Conservation (phyloP, 2,888 invertebrate genomes). For the Lydus trimaculatus region DNA sequence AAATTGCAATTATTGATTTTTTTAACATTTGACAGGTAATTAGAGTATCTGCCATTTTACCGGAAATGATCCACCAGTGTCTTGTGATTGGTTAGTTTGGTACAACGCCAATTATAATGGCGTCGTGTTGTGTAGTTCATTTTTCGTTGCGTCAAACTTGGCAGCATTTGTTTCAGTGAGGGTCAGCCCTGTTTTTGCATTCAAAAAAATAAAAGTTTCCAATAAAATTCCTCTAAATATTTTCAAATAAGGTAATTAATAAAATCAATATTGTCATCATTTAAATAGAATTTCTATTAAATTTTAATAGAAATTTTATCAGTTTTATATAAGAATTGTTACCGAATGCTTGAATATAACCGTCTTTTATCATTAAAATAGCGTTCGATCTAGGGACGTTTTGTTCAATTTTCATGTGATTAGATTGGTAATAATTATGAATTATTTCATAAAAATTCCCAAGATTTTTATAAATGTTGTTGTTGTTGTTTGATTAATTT, state of each 20-base stretch:
- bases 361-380: slow-evolving; percentile 26
- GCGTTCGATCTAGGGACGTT: slow-evolving; percentile 49
- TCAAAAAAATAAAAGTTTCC: slow-evolving; percentile 58
- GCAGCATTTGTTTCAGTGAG: slow-evolving; percentile 59
- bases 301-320: background rate
- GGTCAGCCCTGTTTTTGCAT: slow-evolving; percentile 60
- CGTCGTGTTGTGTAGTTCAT: slow-evolving; percentile 30
- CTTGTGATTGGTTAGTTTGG: slow-evolving; percentile 16
- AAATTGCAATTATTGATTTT: background rate
- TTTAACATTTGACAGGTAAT: background rate
- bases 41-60: slow-evolving; percentile 13
- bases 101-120: slow-evolving; percentile 12
- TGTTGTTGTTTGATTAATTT: slow-evolving; percentile 4
- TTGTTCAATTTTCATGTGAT: slow-evolving; percentile 34
- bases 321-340: slow-evolving; percentile 16
- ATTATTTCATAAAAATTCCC: slow-evolving; percentile 2
- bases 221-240: slow-evolving; percentile 55
- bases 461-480: slow-evolving; percentile 11
- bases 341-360: slow-evolving; percentile 14
- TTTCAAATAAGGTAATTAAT: slow-evolving; percentile 54
- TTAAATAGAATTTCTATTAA: slow-evolving; percentile 13
- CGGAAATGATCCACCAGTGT: slow-evolving; percentile 8
- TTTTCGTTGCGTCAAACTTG: slow-evolving; percentile 52
- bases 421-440: slow-evolving; percentile 29
- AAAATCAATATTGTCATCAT: slow-evolving; percentile 25